A percentile compares a stretch with the other conserved stretches of the same genome.
Evolutionary conservation across 2,797 vertebrate genomes (phyloP).

Genomic region (Sus cebifrons): DNA sequence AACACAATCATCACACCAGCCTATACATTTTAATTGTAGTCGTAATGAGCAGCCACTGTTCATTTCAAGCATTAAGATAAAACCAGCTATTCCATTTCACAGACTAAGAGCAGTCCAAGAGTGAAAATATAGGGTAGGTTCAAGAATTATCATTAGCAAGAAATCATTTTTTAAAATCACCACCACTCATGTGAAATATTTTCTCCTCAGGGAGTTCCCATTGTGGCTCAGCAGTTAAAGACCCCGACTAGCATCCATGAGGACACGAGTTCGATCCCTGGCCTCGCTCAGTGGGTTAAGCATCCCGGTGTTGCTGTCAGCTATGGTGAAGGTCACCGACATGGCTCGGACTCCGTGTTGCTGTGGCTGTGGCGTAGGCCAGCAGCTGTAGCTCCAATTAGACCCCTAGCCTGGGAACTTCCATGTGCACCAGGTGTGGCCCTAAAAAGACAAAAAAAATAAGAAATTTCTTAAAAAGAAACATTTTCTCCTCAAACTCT

Average conservation of each 20-base stretch:
- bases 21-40: conserved; percentile 79
- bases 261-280: no score
- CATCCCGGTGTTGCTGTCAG: no score
- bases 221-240: no score
- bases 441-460: no score
- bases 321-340: no score
- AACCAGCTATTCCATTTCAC: conserved; percentile 84
- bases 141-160: conserved; percentile 52
- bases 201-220: neutral
- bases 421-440: no score
- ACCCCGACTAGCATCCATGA: no score
- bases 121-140: conserved; percentile 71
- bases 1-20: conserved; percentile 77
- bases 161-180: conserved; percentile 54
- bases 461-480: neutral
- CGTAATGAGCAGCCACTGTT: conserved; percentile 89
- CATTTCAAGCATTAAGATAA: conserved; percentile 74
- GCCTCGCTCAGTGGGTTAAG: no score
- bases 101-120: conserved; percentile 75
- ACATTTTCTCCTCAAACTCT: conserved; percentile 44
- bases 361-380: no score
- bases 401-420: no score
- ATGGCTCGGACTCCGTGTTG: no score
- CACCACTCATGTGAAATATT: conserved; percentile 29
- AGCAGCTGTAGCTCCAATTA: no score